Evolutionary conservation across 2,888 invertebrate genomes (phyloP).

Genomic region (Hirtodrosophila duncani): DNA sequence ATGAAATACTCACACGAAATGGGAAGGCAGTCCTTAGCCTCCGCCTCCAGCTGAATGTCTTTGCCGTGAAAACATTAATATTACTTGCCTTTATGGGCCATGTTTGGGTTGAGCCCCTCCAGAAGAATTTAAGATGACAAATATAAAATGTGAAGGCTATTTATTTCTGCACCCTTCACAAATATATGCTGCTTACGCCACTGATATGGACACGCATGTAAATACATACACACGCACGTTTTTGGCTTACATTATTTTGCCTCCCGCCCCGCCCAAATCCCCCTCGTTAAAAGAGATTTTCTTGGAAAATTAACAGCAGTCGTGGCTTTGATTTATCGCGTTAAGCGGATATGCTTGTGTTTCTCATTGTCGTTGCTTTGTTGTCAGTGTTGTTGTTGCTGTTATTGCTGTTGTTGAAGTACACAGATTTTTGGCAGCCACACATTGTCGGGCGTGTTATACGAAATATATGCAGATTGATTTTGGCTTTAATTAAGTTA

Average conservation of each 20-base stretch:
- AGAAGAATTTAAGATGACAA: no score
- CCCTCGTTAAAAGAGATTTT: conserved; percentile 29
- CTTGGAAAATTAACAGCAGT: conserved; percentile 71
- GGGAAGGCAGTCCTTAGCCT: neutral
- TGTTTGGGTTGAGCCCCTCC: no score
- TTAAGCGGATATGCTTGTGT: conserved; percentile 60
- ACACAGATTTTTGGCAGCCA: conserved; percentile 32
- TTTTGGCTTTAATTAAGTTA: conserved; percentile 58
- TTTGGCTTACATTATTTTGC: conserved; percentile 32
- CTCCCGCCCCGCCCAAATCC: neutral
- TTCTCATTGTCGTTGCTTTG: conserved; percentile 13
- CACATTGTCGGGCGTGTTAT: conserved; percentile 22
- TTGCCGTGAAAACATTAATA: conserved; percentile 69
- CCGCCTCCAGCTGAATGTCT: conserved; percentile 37
- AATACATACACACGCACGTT: conserved; percentile 20
- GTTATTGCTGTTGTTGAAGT: conserved; percentile 17
- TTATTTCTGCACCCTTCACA: neutral
- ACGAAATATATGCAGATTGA: conserved; percentile 58
- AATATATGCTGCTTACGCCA: neutral
- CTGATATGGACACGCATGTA: conserved; percentile 13
- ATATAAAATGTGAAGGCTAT: no score
- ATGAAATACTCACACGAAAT: conserved; percentile 28
- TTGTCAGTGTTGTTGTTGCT: conserved; percentile 27
- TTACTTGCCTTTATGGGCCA: conserved; percentile 54
- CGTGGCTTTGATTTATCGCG: conserved; percentile 70